A percentile compares a stretch with the other conserved stretches of the same genome.
Conservation (phyloP, 1,140 invertebrate species). For the Ectropis grisescens region DNA sequence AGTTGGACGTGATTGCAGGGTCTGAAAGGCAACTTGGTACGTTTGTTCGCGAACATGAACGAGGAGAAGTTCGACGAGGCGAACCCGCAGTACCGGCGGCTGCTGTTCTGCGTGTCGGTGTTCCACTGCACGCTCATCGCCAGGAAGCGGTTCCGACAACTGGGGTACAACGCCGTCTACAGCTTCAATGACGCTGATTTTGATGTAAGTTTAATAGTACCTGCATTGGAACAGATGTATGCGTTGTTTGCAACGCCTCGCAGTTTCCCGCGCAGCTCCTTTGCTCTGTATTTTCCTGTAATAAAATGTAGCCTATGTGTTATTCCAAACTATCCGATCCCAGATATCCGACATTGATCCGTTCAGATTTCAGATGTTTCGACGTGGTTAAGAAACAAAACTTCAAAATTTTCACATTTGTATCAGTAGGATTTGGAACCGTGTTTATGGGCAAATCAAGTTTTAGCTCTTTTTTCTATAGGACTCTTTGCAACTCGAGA, state of each 20-base stretch:
- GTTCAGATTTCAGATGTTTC: too few species aligned
- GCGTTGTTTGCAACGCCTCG: neutral
- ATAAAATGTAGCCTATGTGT: too few species aligned
- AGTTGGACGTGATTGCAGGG: conserved; percentile 69
- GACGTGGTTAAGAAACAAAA: too few species aligned
- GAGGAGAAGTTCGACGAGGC: conserved; percentile 85
- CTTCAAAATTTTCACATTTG: too few species aligned
- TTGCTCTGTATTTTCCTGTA: too few species aligned
- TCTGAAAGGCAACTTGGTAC: conserved; percentile 90
- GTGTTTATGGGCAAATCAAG: too few species aligned
- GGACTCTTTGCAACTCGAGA: too few species aligned
- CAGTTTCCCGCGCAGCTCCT: too few species aligned
- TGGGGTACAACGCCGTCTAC: conserved; percentile 92
- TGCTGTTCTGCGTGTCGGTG: conserved; percentile 89
- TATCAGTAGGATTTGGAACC: too few species aligned
- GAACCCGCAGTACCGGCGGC: conserved; percentile 87
- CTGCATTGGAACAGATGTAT: neutral
- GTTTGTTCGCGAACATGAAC: conserved; percentile 86
- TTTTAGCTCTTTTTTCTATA: too few species aligned
- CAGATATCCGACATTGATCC: too few species aligned
- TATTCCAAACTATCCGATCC: too few species aligned
- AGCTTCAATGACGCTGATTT: conserved; percentile 93
- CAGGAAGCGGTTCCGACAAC: conserved; percentile 89
- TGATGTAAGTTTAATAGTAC: conserved; percentile 73
- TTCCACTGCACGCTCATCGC: conserved; percentile 92